phyloP scores from a whole-genome alignment of 2,888 invertebrate species.

The Orthosia cruda region DNA sequence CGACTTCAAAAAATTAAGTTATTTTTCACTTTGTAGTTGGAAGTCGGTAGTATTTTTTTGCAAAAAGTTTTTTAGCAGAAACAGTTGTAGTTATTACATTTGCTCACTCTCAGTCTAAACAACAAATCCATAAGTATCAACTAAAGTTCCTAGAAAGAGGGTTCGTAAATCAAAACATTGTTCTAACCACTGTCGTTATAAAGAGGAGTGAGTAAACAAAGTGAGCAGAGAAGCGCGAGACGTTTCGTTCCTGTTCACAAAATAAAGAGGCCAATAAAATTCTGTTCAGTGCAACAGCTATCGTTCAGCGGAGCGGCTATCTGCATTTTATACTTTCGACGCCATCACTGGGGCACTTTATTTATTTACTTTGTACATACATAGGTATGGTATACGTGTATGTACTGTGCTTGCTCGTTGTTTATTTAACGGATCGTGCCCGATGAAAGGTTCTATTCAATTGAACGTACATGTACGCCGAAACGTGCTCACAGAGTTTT shows the following conservation, averaged over 20 bases:
- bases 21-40: too few species aligned
- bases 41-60: too few species aligned
- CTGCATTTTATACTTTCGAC: conserved; percentile 87
- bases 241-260: conserved; percentile 73
- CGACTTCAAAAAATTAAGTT: too few species aligned
- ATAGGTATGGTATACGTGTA: conserved; percentile 68
- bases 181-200: conserved; percentile 49
- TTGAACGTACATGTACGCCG: conserved; percentile 73
- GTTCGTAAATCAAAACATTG: conserved; percentile 43
- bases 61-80: too few species aligned
- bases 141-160: conserved; percentile 5
- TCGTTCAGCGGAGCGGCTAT: conserved; percentile 84
- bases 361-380: conserved; percentile 83
- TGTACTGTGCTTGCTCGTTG: conserved; percentile 76
- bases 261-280: conserved; percentile 84
- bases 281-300: conserved; percentile 82
- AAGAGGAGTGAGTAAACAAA: conserved; percentile 68
- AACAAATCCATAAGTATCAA: conserved; percentile 2
- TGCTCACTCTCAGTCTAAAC: background rate
- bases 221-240: conserved; percentile 50
- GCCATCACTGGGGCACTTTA: conserved; percentile 79
- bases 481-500: conserved; percentile 55
- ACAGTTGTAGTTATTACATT: too few species aligned
- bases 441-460: conserved; percentile 77
- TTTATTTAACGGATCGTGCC: conserved; percentile 80